These are phyloP conservation scores for Creontiades dilutus DNA, from an alignment of 2,888 invertebrate species.

Conservation along the genomic window DNA sequence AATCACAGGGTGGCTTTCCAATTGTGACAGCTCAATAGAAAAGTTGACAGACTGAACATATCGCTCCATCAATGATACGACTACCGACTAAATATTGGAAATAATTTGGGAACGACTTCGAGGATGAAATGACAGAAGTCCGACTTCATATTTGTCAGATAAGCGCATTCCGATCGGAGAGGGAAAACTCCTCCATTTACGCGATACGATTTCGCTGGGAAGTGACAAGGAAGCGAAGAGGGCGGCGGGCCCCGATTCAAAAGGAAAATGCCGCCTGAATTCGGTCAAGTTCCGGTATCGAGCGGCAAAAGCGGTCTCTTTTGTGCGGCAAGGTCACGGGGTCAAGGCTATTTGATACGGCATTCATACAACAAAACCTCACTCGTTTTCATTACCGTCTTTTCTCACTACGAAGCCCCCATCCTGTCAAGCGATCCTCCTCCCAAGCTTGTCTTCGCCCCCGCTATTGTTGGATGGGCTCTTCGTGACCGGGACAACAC, in stretches of 20 bases:
- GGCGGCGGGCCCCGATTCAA: conserved; percentile 43
- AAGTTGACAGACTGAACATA: too few species aligned
- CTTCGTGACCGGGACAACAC: conserved; percentile 63
- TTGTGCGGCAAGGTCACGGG: conserved; percentile 67
- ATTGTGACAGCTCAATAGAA: too few species aligned
- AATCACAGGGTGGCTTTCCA: too few species aligned
- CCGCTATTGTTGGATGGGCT: conserved; percentile 50
- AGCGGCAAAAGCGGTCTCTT: conserved; percentile 65
- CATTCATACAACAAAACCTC: conserved; percentile 71
- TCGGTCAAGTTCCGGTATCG: conserved; percentile 71
- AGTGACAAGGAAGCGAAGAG: conserved; percentile 13
- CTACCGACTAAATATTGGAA: too few species aligned
- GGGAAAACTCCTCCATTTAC: not conserved
- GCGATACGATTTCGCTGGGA: not conserved
- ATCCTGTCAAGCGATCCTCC: conserved; percentile 1
- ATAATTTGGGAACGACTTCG: too few species aligned
- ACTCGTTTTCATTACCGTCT: conserved; percentile 70
- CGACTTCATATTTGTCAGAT: not conserved
- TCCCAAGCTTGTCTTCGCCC: not conserved
- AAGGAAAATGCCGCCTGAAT: conserved; percentile 62
- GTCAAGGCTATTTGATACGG: conserved; percentile 71
- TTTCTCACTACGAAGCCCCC: not conserved
- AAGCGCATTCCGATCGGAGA: not conserved
- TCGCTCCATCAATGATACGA: too few species aligned
- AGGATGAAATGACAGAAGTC: not conserved